Base-by-base conservation (phyloP, 1,140 invertebrate genomes). In the Zaprionus vittiger region DNA sequence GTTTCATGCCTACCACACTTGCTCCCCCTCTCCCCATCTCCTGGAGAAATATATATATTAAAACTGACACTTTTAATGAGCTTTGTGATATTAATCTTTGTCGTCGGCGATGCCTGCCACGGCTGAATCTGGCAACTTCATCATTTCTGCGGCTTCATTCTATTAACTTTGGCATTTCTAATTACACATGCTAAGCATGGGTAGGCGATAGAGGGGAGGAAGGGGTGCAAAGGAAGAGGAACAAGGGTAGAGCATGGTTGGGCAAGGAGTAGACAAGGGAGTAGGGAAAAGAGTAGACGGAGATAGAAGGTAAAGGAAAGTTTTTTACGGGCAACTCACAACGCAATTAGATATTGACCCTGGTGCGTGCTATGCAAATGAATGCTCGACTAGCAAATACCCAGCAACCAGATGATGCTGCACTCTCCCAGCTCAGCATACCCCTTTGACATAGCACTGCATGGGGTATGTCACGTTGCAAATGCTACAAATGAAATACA, bases 1-100 rank as follows among this genome's bases (percentile, higher is more conserved):
- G 28, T 52, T 47, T 15, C 20, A 17, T 44, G 20, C 11, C 47
- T 60, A n/a, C 31, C 28, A 47, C 11, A 26, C 7, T 3, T n/a
- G 17, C 12, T 6, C 17, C 17, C 17, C 44, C 9, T 3, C 0
- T 2, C 14, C 38, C 7, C 14, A 17, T 5, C 15, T 6, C 3
- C 15, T 2, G 15, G 20, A 34, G 15, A 55, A 31, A 70, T 77
- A 83, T 73, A 80, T 72, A 79, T 73, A 87, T 86, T 73, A 86
- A 86, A 87, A 80, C 79, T 81, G 79, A 77, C 85, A 89, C 44
- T 90, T 90, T 89, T 89, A 89, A 89, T 89, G 84, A 89, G 84
- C 85, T 89, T 79, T 78, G 63, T 73, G 81, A 84, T 69, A 89
- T 89, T 89, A 89, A 89, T 89, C 85, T 89, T 74, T 77, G 81